Conservation (phyloP, 2,888 invertebrate genomes). For the Ectropis crepuscularia region DNA sequence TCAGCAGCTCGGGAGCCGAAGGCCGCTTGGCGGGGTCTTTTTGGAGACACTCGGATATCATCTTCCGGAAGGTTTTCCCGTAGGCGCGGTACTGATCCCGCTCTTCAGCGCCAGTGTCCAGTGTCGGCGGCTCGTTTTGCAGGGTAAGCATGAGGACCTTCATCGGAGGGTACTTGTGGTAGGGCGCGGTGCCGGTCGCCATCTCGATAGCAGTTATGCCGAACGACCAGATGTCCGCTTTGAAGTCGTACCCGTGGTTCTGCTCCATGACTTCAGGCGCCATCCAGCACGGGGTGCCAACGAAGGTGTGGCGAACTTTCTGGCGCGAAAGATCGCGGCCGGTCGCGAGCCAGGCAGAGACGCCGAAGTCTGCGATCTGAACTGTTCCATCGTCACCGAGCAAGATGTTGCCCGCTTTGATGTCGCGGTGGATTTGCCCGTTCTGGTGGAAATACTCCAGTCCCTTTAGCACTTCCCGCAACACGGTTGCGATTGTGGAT, state of each 20-base stretch:
- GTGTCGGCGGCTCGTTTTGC: constrained; percentile 98
- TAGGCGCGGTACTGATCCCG: constrained; percentile 99
- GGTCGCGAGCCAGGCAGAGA: constrained; percentile 99
- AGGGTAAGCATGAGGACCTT: constrained; percentile 99
- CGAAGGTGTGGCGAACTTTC: constrained; percentile 99
- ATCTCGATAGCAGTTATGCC: constrained; percentile 99
- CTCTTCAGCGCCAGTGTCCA: constrained; percentile 98
- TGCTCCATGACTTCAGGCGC: constrained; percentile 99
- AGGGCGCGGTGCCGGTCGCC: constrained; percentile 99
- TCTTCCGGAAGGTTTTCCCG: constrained; percentile 98
- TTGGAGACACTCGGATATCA: constrained; percentile 98
- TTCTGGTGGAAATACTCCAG: constrained; percentile 99
- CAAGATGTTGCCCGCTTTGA: constrained; percentile 89
- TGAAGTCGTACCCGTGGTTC: constrained; percentile 99
- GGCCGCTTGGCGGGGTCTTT: constrained; percentile 98
- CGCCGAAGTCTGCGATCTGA: constrained; percentile 99
- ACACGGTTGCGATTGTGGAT: constrained; percentile 98
- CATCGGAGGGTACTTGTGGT: constrained; percentile 99
- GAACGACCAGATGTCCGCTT: constrained; percentile 93
- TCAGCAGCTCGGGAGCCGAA: constrained; percentile 97
- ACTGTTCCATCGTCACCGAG: constrained; percentile 99
- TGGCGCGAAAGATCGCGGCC: constrained; percentile 97
- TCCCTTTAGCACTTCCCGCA: constrained; percentile 98
- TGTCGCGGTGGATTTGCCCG: constrained; percentile 96
- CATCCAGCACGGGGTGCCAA: constrained; percentile 99